Conservation (phyloP, 1,140 invertebrate species). For the Mamestra configurata region DNA sequence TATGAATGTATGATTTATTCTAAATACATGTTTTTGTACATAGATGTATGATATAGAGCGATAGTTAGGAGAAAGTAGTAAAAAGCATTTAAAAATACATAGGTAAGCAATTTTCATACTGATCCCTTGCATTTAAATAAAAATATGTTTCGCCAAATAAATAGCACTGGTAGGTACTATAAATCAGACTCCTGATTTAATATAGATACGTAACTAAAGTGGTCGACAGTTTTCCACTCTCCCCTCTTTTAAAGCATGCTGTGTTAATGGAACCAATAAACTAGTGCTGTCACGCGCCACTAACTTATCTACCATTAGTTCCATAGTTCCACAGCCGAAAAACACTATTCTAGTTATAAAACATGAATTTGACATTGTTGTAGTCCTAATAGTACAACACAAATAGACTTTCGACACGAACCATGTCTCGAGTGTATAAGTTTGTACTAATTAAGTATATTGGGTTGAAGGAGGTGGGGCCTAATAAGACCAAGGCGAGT, state of each 20-base stretch:
- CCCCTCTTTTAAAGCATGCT: neutral
- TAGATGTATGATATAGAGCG: too few species aligned
- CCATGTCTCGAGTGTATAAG: conserved; percentile 42
- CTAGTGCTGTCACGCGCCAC: neutral
- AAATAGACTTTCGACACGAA: conserved; percentile 35
- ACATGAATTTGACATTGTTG: conserved; percentile 31
- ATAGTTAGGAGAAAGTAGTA: too few species aligned
- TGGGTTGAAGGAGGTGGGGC: neutral
- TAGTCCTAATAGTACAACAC: conserved; percentile 1
- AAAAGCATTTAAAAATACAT: too few species aligned
- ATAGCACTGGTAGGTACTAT: too few species aligned
- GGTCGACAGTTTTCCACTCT: conserved; percentile 1
- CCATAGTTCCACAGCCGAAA: neutral
- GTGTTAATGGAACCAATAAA: conserved; percentile 25
- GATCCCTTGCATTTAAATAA: too few species aligned
- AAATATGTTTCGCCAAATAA: too few species aligned
- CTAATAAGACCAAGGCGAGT: neutral
- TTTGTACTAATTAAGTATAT: conserved; percentile 37
- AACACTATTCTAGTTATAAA: conserved; percentile 28
- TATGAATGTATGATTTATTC: neutral
- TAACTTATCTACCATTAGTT: conserved; percentile 14
- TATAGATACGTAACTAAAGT: neutral
- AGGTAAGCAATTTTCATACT: too few species aligned
- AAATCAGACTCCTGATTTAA: neutral
- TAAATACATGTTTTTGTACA: too few species aligned